Evolutionary conservation across 2,797 vertebrate species (phyloP), one percentile per base, ranked within the genome.

Genomic region (Pangasius djambal): DNA sequence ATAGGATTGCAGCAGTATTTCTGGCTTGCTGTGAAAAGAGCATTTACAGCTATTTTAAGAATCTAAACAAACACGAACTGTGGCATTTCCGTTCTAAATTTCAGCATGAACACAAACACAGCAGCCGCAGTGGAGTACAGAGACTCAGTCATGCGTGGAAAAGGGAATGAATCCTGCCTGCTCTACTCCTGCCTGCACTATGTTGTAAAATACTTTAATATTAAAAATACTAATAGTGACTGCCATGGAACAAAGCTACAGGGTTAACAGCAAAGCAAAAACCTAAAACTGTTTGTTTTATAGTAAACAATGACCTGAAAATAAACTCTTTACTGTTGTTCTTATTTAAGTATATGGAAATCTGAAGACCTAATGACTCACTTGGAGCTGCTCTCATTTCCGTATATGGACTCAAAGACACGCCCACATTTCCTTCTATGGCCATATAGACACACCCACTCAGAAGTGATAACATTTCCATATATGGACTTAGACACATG

Each of bases 1-100:
- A 37, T 8, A 15, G 52, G 25, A 44, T 16, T 48, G 59, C 6
- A 65, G 59, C 37, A n/a, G 2, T 83, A 8, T 48, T 63, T 83
- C 82, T n/a, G 40, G 15, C 79, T 40, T 18, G 37, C 34, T 6
- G 22, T 83, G 20, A 83, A 83, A 83, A 83, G 57, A 83, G 57
- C 57, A 40, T 83, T 83, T 61, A 82, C 5, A 31, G 5, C 57
- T 83, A 48, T 65, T 44, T 65, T 59, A 10, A 57, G 78, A 82
- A 37, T 3, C 79, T 61, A 20, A 65, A 83, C 20, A 83, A 78
- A 78, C 31, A 83, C 59, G 8, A n/a, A 44, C 82, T n/a, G 37
- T 65, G 61, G 40, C 61, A n/a, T 83, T 83, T 83, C 37, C 25
- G 37, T 4, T 65, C 2, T 18, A 65, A 28, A 1, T 7, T 48